Conservation (phyloP, 2,888 invertebrate species). For the Tiliacea aurago region DNA sequence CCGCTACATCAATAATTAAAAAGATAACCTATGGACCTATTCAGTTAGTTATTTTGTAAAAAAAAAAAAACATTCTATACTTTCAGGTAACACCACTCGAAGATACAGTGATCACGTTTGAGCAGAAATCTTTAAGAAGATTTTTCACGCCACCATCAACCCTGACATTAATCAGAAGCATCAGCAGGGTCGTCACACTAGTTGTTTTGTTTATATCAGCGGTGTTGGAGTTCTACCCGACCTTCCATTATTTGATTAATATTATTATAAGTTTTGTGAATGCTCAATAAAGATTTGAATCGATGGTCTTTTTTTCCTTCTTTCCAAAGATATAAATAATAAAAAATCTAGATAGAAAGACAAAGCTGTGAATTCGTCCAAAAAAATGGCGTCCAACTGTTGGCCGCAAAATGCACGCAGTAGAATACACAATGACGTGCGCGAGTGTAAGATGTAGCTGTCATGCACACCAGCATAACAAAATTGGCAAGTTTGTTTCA, state of each 20-base stretch:
- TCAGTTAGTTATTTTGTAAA: neutral
- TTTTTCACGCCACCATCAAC: slow-evolving; percentile 67
- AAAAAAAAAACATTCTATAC: neutral
- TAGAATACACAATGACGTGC: no score
- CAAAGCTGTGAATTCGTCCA: no score
- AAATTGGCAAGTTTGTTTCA: no score
- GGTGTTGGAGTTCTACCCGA: slow-evolving; percentile 79
- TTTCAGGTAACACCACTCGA: slow-evolving; percentile 82
- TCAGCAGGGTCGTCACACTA: slow-evolving; percentile 76
- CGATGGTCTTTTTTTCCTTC: neutral
- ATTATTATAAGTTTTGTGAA: slow-evolving; percentile 68
- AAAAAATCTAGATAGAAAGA: no score
- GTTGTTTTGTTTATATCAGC: slow-evolving; percentile 74
- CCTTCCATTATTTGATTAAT: slow-evolving; percentile 69
- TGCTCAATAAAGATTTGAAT: slow-evolving; percentile 39
- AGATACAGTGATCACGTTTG: slow-evolving; percentile 64
- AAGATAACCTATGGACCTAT: no score
- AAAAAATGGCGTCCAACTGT: no score
- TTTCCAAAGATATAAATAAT: no score
- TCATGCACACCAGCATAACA: no score
- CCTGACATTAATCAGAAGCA: slow-evolving; percentile 75
- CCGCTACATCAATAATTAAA: neutral
- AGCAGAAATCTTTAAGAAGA: slow-evolving; percentile 78
- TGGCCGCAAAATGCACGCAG: no score
- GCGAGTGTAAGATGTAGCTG: no score